phyloP scores from a whole-genome alignment of 2,113 vertebrate genomes.

The Gallinago media region DNA sequence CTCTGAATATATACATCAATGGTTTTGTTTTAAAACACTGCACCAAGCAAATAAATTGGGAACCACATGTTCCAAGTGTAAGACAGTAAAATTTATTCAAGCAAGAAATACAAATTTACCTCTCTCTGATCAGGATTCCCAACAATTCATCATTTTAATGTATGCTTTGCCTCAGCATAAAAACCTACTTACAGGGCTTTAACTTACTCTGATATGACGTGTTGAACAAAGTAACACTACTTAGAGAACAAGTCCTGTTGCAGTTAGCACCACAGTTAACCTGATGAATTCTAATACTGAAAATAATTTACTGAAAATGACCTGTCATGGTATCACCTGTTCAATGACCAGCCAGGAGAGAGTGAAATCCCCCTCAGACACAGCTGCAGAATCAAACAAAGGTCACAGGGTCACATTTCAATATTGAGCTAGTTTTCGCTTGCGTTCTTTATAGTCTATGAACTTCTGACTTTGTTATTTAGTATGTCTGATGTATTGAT shows the following conservation, averaged over 20 bases:
- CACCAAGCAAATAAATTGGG: neutral
- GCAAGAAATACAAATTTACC: no score
- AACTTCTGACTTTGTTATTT: slow-evolving; percentile 10
- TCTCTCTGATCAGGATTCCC: no score
- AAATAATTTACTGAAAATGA: slow-evolving; percentile 13
- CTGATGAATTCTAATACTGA: neutral
- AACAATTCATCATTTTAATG: slow-evolving; percentile 73
- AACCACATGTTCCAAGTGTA: no score
- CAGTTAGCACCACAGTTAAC: neutral
- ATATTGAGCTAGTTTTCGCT: neutral
- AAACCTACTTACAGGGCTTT: slow-evolving; percentile 15
- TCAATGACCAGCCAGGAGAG: neutral
- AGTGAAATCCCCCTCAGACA: neutral
- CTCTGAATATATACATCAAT: neutral
- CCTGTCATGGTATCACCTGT: neutral
- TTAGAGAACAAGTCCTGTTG: slow-evolving; percentile 9
- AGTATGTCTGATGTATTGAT: neutral
- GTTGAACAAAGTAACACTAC: slow-evolving; percentile 11
- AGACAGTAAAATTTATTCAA: no score
- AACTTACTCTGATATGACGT: neutral
- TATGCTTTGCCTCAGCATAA: slow-evolving; percentile 42
- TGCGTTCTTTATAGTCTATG: neutral
- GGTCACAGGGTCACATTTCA: neutral
- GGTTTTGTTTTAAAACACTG: neutral
- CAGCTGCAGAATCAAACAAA: neutral